Evolutionary conservation across 2,888 invertebrate species (phyloP).

Genomic region (Camptogramma bilineatum): DNA sequence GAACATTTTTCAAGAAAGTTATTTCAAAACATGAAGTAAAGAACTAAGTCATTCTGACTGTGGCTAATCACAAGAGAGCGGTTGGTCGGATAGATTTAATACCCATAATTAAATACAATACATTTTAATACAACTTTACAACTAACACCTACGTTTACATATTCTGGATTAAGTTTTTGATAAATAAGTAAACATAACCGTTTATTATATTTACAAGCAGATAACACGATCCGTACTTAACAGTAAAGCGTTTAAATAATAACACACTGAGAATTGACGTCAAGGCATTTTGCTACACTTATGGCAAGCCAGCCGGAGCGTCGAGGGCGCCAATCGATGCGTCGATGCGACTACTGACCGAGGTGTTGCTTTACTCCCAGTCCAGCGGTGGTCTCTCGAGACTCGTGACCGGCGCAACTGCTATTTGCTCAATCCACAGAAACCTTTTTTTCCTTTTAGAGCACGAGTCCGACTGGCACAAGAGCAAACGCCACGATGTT

Average conservation of each 20-base stretch:
- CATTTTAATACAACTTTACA: slow-evolving; percentile 84
- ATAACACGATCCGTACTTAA: slow-evolving; percentile 81
- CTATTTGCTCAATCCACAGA: slow-evolving; percentile 81
- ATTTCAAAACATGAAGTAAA: slow-evolving; percentile 65
- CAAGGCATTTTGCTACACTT: slow-evolving; percentile 81
- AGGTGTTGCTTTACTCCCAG: slow-evolving; percentile 46
- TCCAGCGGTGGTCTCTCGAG: slow-evolving; percentile 79
- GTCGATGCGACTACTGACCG: slow-evolving; percentile 30
- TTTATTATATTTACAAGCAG: slow-evolving; percentile 84
- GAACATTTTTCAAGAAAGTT: slow-evolving; percentile 60
- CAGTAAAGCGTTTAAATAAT: slow-evolving; percentile 84
- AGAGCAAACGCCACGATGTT: slow-evolving; percentile 83
- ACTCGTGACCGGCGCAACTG: slow-evolving; percentile 79
- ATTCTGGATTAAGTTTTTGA: slow-evolving; percentile 78
- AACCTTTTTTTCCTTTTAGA: slow-evolving; percentile 83
- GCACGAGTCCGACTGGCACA: slow-evolving; percentile 78
- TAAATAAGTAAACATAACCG: slow-evolving; percentile 83
- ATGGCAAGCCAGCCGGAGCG: slow-evolving; percentile 77
- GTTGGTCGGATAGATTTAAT: slow-evolving; percentile 80
- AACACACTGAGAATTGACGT: slow-evolving; percentile 86
- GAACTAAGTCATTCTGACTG: slow-evolving; percentile 71
- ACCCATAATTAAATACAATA: slow-evolving; percentile 83
- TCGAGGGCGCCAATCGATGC: slow-evolving; percentile 51
- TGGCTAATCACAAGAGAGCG: slow-evolving; percentile 82
- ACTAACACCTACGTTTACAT: slow-evolving; percentile 83